Percentiles rank a stretch among this genome's conserved stretches.
These are phyloP conservation scores for Salvator merianae DNA, from an alignment of 2,113 vertebrate genomes.

Conservation along the genomic window DNA sequence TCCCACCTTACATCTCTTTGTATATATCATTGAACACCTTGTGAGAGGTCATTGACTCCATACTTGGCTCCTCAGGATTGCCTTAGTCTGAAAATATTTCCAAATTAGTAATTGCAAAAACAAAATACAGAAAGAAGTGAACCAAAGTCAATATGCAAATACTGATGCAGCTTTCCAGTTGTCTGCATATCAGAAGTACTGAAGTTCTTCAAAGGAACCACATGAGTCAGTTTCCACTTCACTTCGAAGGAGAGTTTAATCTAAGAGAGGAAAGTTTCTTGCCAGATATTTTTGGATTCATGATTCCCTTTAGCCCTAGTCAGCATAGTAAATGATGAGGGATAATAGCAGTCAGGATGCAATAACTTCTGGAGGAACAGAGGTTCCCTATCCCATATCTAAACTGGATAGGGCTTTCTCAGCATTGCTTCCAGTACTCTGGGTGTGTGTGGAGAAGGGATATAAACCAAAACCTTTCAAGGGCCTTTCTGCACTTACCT, in stretches of 20 bases:
- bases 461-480: too few species aligned
- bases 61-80: slow-evolving; percentile 15
- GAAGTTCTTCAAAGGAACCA: background rate
- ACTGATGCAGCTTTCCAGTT: background rate
- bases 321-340: background rate
- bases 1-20: slow-evolving; percentile 31
- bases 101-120: slow-evolving; percentile 26
- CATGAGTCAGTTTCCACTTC: too few species aligned
- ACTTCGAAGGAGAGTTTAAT: background rate
- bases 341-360: background rate
- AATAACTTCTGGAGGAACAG: too few species aligned
- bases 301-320: background rate
- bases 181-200: background rate
- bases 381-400: too few species aligned
- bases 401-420: too few species aligned
- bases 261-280: background rate
- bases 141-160: too few species aligned
- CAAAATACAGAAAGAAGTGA: too few species aligned
- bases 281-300: background rate
- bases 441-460: too few species aligned
- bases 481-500: too few species aligned
- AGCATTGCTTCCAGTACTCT: too few species aligned
- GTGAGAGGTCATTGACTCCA: slow-evolving; percentile 33
- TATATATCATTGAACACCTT: slow-evolving; percentile 48
- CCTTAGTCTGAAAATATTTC: slow-evolving; percentile 36